Base-by-base conservation (phyloP, 2,888 invertebrate genomes). In the Nemurella pictetii region DNA sequence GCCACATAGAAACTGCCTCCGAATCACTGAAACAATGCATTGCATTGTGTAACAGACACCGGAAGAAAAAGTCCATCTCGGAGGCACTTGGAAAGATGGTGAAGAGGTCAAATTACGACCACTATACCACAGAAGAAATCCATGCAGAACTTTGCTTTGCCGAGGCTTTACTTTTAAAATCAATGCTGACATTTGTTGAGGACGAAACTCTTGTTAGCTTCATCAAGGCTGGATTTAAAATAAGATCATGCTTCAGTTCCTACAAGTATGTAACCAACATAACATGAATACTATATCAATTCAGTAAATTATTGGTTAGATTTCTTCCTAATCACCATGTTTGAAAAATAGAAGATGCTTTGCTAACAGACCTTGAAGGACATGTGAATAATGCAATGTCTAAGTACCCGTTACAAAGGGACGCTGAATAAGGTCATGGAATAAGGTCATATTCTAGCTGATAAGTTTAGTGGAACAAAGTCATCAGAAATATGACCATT, bases 121-220 rank as follows among this genome's bases (percentile, higher is more conserved):
- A 92, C 30, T 95, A 95, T 88, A 94, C 96, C 0, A 95, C 92
- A 90, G 90, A 94, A 89, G 97, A 98, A 91, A 95, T 97, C 26
- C 99, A 99, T 91, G 98, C 99, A 0, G 99, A 99, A 89, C 91
- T 99, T 72, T 98, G 98, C 90, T 96, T 97, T 90, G 98, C 99
- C 0, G 99, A 99, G 90, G 95, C 96, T 36, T 92, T 98, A 81
- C 92, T 99, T 82, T 92, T 98, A 85, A 95, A 96, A 89, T 96
- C 99, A 0, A 93, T 98, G 89, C 93, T 99, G 87, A 96, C 97
- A 25, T 97, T 99, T 89, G 94, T 98, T 89, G 98, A 98, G 89
- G 98, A 99, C 89, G 99, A 99, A 90, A 98, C 96, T 77, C 92
- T 99, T 86, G 93, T 96, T 83, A 97, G 97, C 89, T 95, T 99